Evolutionary conservation across 2,797 vertebrate species (phyloP), one percentile per base, ranked within the genome.

Genomic region (Scolopax rusticola): DNA sequence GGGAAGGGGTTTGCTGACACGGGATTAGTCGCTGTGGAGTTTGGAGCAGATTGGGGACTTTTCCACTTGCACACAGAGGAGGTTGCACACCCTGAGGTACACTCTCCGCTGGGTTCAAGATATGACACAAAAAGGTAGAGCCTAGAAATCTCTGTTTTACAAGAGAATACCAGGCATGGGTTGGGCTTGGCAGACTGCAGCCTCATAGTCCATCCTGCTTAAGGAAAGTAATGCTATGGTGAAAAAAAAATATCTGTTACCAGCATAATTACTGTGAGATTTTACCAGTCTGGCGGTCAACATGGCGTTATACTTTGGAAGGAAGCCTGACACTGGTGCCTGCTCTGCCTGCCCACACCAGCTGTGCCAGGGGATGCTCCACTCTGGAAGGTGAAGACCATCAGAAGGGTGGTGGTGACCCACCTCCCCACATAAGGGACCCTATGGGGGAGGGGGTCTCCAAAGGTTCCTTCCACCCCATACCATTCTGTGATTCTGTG

Each of bases 301-400:
- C 1, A 1, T n/a, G n/a, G 41, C 11, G 2, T 50, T 43, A 11
- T 12, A 23, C 54, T 81, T 60, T 61, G 67, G 47, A 56, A 40
- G 25, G 48, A 70, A 70, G 57, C 28, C 32, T 1, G 0, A 5
- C 60, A 10, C 8, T 12, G 12, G 15, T 27, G 11, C 50, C 67
- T 30, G 25, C 14, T 43, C 11, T 0, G 14, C 12, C 1, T 18
- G 24, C 15, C n/a, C 14, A 21, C 13, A 27, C 61, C 0, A 0
- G 41, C 61, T 65, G 70, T 47, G 28, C 69, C 30, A 9, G 41
- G 23, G 19, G 12, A 43, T 53, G 79, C 30, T 38, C 56, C 32
- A 0, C 9, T 5, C 0, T 8, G 30, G 68, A 50, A 70, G 27
- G 36, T 51, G n/a, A 73, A 59, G 45, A 28, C 30, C 30, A 14